Conservation (phyloP, 2,888 invertebrate species). For the Drosophila sordidapex region DNA sequence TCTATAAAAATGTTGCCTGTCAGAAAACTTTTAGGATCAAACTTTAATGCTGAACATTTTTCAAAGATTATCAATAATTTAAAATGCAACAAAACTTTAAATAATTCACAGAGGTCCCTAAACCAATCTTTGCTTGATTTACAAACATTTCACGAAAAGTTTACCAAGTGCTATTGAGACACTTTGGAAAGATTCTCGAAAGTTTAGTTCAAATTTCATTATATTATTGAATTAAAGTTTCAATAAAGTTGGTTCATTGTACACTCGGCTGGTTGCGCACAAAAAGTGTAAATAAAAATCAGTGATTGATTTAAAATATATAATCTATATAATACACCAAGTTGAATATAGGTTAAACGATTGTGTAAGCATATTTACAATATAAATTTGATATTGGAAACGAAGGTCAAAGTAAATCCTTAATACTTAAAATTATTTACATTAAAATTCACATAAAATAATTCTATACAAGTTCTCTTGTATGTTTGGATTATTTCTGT, state of each 20-base stretch:
- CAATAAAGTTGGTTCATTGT: background rate
- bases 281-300: background rate
- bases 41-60: slow-evolving; percentile 13
- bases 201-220: slow-evolving; percentile 29
- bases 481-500: background rate
- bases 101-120: background rate
- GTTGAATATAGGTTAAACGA: background rate
- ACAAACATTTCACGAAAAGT: slow-evolving; percentile 25
- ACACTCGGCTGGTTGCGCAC: background rate
- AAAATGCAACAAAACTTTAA: background rate
- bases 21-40: slow-evolving; percentile 16
- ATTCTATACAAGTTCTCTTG: background rate
- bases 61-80: slow-evolving; percentile 29
- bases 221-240: slow-evolving; percentile 3
- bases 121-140: slow-evolving; percentile 19
- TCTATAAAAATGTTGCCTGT: slow-evolving; percentile 4
- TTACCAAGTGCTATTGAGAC: slow-evolving; percentile 36
- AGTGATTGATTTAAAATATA: background rate
- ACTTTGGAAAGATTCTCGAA: slow-evolving; percentile 20
- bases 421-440: background rate
- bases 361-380: no score
- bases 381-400: background rate
- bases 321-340: background rate
- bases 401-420: background rate
- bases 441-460: background rate